Base-by-base conservation (phyloP, 2,113 vertebrate species). In the Columba livia region DNA sequence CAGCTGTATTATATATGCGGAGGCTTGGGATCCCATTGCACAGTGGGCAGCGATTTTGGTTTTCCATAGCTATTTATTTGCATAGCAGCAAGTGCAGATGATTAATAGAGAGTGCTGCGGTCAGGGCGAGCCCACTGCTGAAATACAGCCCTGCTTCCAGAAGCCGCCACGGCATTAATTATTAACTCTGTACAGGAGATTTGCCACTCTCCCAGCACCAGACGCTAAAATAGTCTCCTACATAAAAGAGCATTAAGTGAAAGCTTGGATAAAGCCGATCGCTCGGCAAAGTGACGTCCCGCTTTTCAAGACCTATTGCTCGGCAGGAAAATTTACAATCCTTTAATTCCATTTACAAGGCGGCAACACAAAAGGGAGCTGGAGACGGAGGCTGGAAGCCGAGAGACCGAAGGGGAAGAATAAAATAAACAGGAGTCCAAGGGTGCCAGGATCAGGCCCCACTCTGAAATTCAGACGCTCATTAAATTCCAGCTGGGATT, bases 321-420 rank as follows among this genome's bases (percentile, higher is more conserved):
- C 74, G 64, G 93, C 85, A 82, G 95, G 93, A 74, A 91, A 83
- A 91, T 85, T 73, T 75, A 89, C 94, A 94, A 95, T 88, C 96
- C 93, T 94, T 91, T 96, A 93, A 96, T 95, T 93, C 95, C 96
- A 93, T 96, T 96, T 94, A 88, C 88, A 85, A 93, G 91, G 94
- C 57, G n/a, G 94, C 73, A 2, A 32, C 93, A 93, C 95, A 92
- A 95, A 95, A 92, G 93, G 91, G 70, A 95, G 86, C 77, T 9
- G 73, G 83, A 85, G 86, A 48, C 0, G 20, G 64, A 71, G 80
- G 85, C 72, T 90, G 93, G 82, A 34, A 94, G 88, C 79, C 0
- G 51, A 44, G 90, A 67, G 89, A 34, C 42, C 6, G 73, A 73
- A 86, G 77, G 79, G 88, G 61, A 79, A 79, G 94, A 89, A 94